A percentile compares a stretch with the other conserved stretches of the same genome.
Conservation (phyloP, 2,797 vertebrate species). For the Aotus griseimembra region DNA sequence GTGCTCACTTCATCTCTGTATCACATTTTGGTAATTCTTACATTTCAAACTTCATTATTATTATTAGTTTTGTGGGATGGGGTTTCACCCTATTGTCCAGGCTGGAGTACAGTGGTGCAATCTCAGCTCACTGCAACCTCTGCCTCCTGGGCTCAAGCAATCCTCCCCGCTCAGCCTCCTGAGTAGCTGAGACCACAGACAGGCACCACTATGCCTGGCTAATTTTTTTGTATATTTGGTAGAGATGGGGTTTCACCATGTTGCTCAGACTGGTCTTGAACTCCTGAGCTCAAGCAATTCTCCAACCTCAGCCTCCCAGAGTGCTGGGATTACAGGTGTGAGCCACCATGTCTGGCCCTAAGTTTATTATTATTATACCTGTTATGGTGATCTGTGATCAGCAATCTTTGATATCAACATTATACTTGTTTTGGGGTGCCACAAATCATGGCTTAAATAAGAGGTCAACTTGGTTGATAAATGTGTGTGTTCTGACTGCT, state of each 20-base stretch:
- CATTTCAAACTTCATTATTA: background rate
- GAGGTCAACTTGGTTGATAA: background rate
- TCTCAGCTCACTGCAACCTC: background rate
- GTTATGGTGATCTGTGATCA: background rate
- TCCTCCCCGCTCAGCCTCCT: background rate
- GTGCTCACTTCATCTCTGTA: background rate
- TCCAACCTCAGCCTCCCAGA: background rate
- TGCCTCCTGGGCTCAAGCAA: background rate
- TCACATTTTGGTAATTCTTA: background rate
- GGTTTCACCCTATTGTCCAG: background rate
- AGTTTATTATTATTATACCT: background rate
- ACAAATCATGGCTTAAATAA: background rate
- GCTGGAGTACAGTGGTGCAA: background rate
- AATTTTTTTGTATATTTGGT: background rate
- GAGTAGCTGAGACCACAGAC: background rate
- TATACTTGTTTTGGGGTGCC: background rate
- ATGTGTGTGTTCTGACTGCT: background rate
- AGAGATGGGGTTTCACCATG: background rate
- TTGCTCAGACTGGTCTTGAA: background rate
- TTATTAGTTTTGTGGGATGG: background rate
- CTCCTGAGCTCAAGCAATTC: background rate
- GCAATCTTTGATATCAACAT: background rate
- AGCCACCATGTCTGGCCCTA: background rate
- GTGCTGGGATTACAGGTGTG: background rate
- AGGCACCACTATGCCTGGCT: background rate